Evolutionary conservation across 2,888 invertebrate species (phyloP), one percentile per base, ranked within the genome.

Genomic region (Notodonta ziczac): DNA sequence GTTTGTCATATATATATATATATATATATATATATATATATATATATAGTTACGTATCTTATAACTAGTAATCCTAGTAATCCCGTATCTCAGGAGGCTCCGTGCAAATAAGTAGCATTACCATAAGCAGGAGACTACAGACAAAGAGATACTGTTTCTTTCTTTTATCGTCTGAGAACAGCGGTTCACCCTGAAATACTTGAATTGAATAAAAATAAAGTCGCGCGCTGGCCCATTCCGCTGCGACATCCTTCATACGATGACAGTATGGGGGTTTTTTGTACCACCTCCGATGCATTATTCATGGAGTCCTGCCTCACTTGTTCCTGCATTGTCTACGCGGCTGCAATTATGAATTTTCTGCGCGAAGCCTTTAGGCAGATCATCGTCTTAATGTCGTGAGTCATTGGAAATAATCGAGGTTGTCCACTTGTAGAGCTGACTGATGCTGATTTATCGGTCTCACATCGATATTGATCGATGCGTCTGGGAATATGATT

Each of bases 251-350:
- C 73, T 76, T 75, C 82, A 83, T 86, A 80, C 74, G 78, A 67
- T 78, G 78, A 74, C 79, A 77, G 78, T 81, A 85, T 86, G 81
- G 80, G 75, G 69, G 74, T 74, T 87, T 87, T 88, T 85, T 83
- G 83, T 78, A 74, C 65, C 69, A 72, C 53, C 69, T 57, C 61
- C 69, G 58, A 88, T 91, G 88, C 82, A 83, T 93, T 89, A 93
- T 93, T 90, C 90, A 93, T 89, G 77, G 73, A 76, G 76, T 80
- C 80, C 81, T 80, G 83, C 81, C 86, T 87, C 84, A 89, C 86
- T 88, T 90, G 88, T 89, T 88, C 84, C 85, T 84, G 85, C 83
- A 91, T 91, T 91, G 91, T 91, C 90, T 91, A 90, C 88, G 86
- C 83, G 84, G 85, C 83, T 84, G 87, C 87, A 92, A 91, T 92